A percentile compares a stretch with the other conserved stretches of the same genome.
Conservation (phyloP, 1,140 invertebrate genomes). For the Muscidifurax raptorellus region DNA sequence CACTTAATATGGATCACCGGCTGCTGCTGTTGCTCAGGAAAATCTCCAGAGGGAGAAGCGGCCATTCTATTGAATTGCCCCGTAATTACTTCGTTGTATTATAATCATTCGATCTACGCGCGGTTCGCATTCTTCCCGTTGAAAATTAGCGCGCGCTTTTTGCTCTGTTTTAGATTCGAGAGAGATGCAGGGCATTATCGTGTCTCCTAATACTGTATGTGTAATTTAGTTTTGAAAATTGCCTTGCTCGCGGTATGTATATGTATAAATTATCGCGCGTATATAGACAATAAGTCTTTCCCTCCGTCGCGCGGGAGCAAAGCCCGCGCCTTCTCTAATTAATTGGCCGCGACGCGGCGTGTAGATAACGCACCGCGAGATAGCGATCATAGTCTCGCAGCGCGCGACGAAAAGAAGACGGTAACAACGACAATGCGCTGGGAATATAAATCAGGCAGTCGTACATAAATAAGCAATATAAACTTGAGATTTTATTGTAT, state of each 20-base stretch:
- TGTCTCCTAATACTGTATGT: not conserved
- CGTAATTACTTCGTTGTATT: constrained; percentile 46
- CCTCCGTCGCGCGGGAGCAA: not conserved
- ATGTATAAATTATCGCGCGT: too few species aligned
- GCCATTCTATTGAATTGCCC: constrained; percentile 41
- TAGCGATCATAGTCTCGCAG: not conserved
- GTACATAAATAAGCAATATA: constrained; percentile 36
- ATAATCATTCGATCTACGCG: constrained; percentile 31
- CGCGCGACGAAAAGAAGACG: not conserved
- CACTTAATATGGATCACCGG: constrained; percentile 22
- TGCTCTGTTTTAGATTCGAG: not conserved
- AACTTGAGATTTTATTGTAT: constrained; percentile 13
- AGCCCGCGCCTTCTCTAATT: not conserved
- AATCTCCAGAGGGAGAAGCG: not conserved
- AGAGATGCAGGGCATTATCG: not conserved
- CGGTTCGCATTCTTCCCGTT: constrained; percentile 4
- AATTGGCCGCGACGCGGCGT: not conserved
- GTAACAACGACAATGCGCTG: not conserved
- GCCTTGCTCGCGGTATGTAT: not conserved
- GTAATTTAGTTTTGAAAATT: not conserved
- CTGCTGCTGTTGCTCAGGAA: not conserved
- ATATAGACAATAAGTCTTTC: constrained; percentile 2
- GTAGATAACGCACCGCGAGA: constrained; percentile 3
- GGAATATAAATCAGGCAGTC: not conserved
- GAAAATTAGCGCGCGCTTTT: constrained; percentile 10